Percentiles rank a stretch among this genome's conserved stretches.
Conservation (phyloP, 1,140 invertebrate species). For the Drosophila malerkotliana region DNA sequence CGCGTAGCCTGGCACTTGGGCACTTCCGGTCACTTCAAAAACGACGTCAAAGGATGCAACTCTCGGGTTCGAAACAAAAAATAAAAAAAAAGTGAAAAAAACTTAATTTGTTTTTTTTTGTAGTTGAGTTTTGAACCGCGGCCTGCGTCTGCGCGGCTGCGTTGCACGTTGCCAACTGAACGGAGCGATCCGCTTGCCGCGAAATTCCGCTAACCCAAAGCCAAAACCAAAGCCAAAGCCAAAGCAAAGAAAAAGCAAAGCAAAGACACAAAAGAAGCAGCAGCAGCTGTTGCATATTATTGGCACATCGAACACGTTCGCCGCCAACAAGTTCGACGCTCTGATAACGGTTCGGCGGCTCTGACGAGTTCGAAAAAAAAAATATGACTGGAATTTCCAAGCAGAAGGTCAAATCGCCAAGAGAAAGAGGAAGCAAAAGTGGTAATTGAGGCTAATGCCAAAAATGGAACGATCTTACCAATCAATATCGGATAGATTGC, state of each 20-base stretch:
- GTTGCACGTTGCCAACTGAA: slow-evolving; percentile 80
- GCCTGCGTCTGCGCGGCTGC: slow-evolving; percentile 74
- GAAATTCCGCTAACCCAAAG: slow-evolving; percentile 62
- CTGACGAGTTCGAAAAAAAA: neutral
- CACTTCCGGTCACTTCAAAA: slow-evolving; percentile 31
- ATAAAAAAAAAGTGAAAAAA: neutral
- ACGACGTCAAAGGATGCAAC: slow-evolving; percentile 8
- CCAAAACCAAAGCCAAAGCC: slow-evolving; percentile 15
- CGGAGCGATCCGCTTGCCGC: slow-evolving; percentile 52
- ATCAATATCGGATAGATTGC: too few species aligned
- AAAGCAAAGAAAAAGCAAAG: neutral
- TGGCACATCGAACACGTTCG: slow-evolving; percentile 63
- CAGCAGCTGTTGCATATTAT: slow-evolving; percentile 72
- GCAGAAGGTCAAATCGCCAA: slow-evolving; percentile 34
- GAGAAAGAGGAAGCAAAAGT: neutral
- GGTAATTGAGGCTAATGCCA: slow-evolving; percentile 10
- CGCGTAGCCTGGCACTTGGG: slow-evolving; percentile 45
- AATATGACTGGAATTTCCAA: neutral
- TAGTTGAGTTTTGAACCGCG: slow-evolving; percentile 16
- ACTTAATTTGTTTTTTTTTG: slow-evolving; percentile 13
- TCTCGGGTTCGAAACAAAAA: slow-evolving; percentile 6
- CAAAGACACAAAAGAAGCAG: neutral
- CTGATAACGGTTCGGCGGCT: slow-evolving; percentile 50
- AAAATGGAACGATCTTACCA: slow-evolving; percentile 10
- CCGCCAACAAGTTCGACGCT: slow-evolving; percentile 61